Evolutionary conservation across 2,797 vertebrate genomes (phyloP).

Genomic region (Thamnophis elegans): DNA sequence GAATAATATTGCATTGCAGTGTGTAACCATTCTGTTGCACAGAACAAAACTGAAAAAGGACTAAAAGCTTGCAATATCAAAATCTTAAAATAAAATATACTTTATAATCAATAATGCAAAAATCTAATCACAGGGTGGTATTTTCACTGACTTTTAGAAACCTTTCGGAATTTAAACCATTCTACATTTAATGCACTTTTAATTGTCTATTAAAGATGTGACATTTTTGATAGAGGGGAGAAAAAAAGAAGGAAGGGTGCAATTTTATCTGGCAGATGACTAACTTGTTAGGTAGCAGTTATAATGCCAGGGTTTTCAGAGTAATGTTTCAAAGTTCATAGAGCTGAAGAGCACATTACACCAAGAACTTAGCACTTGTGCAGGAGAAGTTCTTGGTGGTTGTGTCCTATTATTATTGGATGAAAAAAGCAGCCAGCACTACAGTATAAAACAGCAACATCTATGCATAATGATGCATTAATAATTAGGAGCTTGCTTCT

Average conservation of each 20-base stretch:
- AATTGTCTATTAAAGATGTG: conserved; percentile 70
- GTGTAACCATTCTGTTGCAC: conserved; percentile 28
- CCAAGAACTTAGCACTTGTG: conserved; percentile 14
- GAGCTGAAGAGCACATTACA: conserved; percentile 7
- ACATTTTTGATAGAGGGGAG: conserved; percentile 32
- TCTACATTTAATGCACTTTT: conserved; percentile 72
- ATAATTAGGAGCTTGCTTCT: conserved; percentile 66
- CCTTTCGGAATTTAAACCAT: conserved; percentile 66
- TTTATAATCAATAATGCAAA: conserved; percentile 70
- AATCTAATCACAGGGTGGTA: conserved; percentile 72
- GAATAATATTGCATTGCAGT: conserved; percentile 54
- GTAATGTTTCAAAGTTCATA: conserved; percentile 56
- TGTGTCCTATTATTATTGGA: conserved; percentile 48
- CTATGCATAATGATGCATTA: conserved; percentile 55
- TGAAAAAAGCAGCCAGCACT: conserved; percentile 60
- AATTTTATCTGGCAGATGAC: conserved; percentile 18
- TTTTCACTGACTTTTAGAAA: conserved; percentile 71
- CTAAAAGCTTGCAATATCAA: conserved; percentile 66
- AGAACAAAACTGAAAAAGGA: conserved; percentile 45
- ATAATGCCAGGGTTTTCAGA: conserved; percentile 44
- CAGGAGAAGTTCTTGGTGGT: background rate
- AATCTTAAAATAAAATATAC: conserved; percentile 63
- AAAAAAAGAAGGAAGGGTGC: background rate
- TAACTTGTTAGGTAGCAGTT: background rate
- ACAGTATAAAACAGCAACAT: conserved; percentile 55